Evolutionary conservation across 2,888 invertebrate genomes (phyloP), one percentile per base, ranked within the genome.

Genomic region (Melanostoma mellinum): DNA sequence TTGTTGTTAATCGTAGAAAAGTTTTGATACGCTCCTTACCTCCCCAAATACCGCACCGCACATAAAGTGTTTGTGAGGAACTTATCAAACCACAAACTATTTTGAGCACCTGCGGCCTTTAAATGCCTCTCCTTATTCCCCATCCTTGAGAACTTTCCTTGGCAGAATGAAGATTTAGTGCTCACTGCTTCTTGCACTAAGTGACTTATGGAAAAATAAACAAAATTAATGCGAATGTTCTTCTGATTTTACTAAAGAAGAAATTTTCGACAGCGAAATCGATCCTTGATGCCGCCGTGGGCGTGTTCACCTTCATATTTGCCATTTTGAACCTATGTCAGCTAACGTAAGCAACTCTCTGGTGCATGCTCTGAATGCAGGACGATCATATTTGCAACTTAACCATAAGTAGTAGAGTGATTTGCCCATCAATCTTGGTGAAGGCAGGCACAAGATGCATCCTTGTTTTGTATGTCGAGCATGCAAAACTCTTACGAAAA

Each of bases 401-500:
- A 55, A 68, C 36, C 48, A 40, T 30, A 32, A 35, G 20, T 20
- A 20, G 65, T n/a, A 44, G 55, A 53, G 32, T 68, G 76, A 63
- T 68, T 72, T 72, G 50, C 36, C 72, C 67, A 82, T 82, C 67
- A 68, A 82, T 73, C 42, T 68, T 44, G 40, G 58, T 36, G n/a
- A 40, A 44, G 46, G 38, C 35, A 44, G 38, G 6, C 69, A 58
- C 46, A 63, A 71, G 56, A 50, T 71, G 63, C 77, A 73, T 73
- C 53, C 53, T 61, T 78, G 36, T 40, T 67, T 72, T 67, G 61
- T 63, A 75, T 65, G 68, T 74, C 63, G 40, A 65, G 74, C 65
- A 76, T 73, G 61, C 67, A 76, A 67, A 67, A 50, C 60, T 44
- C 58, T n/a, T 32, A 6, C 40, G 38, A 63, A 77, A 82, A 63